Percentiles rank a stretch among this genome's conserved stretches.
Evolutionary conservation across 2,888 invertebrate genomes (phyloP).

Genomic region (Bembecia ichneumoniformis): DNA sequence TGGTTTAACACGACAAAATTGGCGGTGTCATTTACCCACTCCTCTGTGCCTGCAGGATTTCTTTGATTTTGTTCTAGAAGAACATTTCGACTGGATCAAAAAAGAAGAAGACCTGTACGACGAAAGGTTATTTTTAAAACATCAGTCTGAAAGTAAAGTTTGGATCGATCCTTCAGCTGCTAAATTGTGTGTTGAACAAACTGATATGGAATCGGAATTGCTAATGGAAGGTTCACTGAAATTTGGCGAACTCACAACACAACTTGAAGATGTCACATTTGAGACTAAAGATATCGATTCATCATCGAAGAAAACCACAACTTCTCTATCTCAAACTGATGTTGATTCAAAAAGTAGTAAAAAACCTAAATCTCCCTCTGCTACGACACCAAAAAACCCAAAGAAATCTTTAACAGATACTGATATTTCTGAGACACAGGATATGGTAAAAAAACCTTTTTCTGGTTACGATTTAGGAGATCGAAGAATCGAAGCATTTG

Average conservation of each 20-base stretch:
- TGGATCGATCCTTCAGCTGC: constrained; percentile 24
- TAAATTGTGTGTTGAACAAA: constrained; percentile 39
- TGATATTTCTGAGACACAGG: constrained; percentile 8
- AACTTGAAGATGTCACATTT: constrained; percentile 18
- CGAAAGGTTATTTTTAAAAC: constrained; percentile 22
- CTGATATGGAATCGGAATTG: constrained; percentile 41
- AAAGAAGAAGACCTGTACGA: constrained; percentile 49
- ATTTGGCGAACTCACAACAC: constrained; percentile 30
- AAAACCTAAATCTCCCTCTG: constrained; percentile 28
- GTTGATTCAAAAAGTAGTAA: constrained; percentile 31
- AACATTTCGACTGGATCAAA: constrained; percentile 63
- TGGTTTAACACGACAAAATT: constrained; percentile 50
- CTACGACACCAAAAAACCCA: constrained; percentile 22
- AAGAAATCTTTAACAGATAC: constrained; percentile 17
- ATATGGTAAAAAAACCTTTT: constrained; percentile 34
- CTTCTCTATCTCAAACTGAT: constrained; percentile 22
- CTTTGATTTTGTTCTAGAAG: constrained; percentile 63
- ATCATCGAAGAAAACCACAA: constrained; percentile 21
- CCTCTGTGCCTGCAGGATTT: constrained; percentile 69
- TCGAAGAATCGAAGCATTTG: constrained; percentile 56
- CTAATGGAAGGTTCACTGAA: constrained; percentile 60
- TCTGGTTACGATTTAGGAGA: constrained; percentile 53
- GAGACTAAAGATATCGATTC: constrained; percentile 16
- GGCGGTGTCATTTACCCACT: constrained; percentile 60
- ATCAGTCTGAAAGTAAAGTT: constrained; percentile 31